Base-by-base conservation (phyloP, 1,140 invertebrate genomes). In the Gyrodactylus bullatarudis region DNA sequence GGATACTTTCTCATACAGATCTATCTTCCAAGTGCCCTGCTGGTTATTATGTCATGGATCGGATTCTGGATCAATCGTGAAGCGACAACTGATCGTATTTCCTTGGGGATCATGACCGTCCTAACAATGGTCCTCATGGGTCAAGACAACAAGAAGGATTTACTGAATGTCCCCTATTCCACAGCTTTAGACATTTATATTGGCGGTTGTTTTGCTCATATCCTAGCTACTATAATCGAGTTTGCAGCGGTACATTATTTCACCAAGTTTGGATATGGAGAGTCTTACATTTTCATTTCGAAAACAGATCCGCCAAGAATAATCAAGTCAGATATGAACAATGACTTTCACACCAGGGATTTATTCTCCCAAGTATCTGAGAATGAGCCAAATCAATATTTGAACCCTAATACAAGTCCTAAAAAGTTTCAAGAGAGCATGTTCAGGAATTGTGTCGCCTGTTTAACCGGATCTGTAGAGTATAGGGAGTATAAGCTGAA, bases 221-320 rank as follows among this genome's bases (percentile, higher is more conserved):
- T 71, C 1, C 8, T 24, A 1, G 70, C 70, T 1, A 71, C 70
- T 1, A 71, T 71, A 21, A 71, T 71, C 22, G 21, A 71, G 24
- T 71, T 71, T 71, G 70, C 70, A 23, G 24, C 23, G n/a, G 70
- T 71, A 2, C 70, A 71, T 71, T 71, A 71, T 71, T 71, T 71
- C 23, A 71, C 70, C 16, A 71, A 71, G 24, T 24, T 23, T 23
- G 70, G 70, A 24, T 71, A 71, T 71, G 70, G 70, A 1, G 70
- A 71, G n/a, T 54, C 34, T 54, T 54, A 54, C 34, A 54, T 54
- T 54, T 54, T 54, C 34, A 54, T 54, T n/a, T 16, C 34, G 8
- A 54, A 54, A n/a, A 54, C 34, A n/a, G n/a, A 54, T 16, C 34
- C 34, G 8, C 34, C 34, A 16, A 54, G 34, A 54, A 54, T 54